Evolutionary conservation across 1,140 invertebrate genomes (phyloP).

Genomic region (Scaptodrosophila lebanonensis): DNA sequence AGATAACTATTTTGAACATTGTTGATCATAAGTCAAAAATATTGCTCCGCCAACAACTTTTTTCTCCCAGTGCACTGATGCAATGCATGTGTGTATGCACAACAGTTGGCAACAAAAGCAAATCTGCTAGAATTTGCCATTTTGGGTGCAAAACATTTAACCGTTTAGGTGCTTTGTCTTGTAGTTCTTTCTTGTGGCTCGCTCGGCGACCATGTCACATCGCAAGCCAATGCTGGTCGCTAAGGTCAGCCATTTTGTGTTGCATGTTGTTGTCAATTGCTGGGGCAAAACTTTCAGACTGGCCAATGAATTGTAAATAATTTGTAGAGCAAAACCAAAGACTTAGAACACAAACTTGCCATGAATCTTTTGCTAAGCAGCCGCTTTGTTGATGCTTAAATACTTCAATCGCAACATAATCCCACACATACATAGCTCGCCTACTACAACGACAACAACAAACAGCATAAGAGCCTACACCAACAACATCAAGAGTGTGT

Average conservation of each 20-base stretch:
- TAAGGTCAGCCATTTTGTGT: slow-evolving; percentile 4
- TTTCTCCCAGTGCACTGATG: no score
- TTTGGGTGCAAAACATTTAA: slow-evolving; percentile 63
- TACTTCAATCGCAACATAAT: slow-evolving; percentile 32
- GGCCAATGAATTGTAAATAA: slow-evolving; percentile 1
- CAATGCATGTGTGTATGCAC: background rate
- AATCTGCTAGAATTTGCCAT: slow-evolving; percentile 68
- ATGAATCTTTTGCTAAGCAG: no score
- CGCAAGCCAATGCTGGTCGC: background rate
- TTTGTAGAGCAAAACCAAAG: slow-evolving; percentile 25
- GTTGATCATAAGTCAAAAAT: no score
- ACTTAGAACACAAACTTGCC: slow-evolving; percentile 37
- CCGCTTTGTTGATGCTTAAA: slow-evolving; percentile 20
- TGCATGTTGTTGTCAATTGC: slow-evolving; percentile 20
- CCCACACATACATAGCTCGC: slow-evolving; percentile 15
- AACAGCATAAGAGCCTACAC: slow-evolving; percentile 29
- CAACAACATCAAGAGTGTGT: background rate
- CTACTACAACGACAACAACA: slow-evolving; percentile 22
- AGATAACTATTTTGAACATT: no score
- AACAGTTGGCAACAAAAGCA: slow-evolving; percentile 17
- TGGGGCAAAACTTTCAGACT: slow-evolving; percentile 51
- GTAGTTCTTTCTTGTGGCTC: no score
- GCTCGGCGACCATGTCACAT: no score
- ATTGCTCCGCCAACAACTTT: no score
- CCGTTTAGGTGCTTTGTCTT: slow-evolving; percentile 45